Base-by-base conservation (phyloP, 2,113 vertebrate species). In the Naja naja region DNA sequence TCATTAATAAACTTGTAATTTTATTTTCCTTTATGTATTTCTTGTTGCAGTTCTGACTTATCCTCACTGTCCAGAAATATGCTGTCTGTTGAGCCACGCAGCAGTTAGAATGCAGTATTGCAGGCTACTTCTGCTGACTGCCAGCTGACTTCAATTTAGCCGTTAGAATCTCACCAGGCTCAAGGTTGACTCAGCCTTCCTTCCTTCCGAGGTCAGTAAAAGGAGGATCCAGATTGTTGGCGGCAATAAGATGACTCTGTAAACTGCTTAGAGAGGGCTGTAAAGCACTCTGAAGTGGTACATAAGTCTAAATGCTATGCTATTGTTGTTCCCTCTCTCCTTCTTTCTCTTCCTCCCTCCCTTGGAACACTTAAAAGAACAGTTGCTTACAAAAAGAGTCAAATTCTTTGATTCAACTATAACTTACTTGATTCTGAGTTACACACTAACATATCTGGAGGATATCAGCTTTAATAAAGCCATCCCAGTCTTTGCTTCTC, bases 101-200 rank as follows among this genome's bases (percentile, higher is more conserved):
- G 22, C 25, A 22, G 55, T 25, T 56, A 56, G 22, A 23, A 23
- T 7, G 22, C 55, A 56, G 55, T 56, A 23, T 22, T 56, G 5
- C 55, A 23, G 22, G 55, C 7, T 56, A 23, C 55, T 56, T 56
- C 55, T 23, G 55, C 22, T 60, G 25, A 3, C 58, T 60, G 58
- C 56, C 5, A 18, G 1, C 16, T 58, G 93, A 85, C 90, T 94
- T 34, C 95, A 85, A 95, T 56, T 56, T 23, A 2, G 55, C 20
- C 5, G 22, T 6, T 56, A 2, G 22, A 58, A 58, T 58, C 23
- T 58, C 23, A 58, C 23, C 56, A 56, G 56, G 8, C 23, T 58
- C 8, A 58, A 58, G 56, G 3, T 58, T 58, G 56, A 58, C 56
- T 58, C 22, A 56, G 55, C 22, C 55, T 56, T 56, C 23, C 23